Base-by-base conservation (phyloP, 2,113 vertebrate species). In the Microcebus ravelobensis region DNA sequence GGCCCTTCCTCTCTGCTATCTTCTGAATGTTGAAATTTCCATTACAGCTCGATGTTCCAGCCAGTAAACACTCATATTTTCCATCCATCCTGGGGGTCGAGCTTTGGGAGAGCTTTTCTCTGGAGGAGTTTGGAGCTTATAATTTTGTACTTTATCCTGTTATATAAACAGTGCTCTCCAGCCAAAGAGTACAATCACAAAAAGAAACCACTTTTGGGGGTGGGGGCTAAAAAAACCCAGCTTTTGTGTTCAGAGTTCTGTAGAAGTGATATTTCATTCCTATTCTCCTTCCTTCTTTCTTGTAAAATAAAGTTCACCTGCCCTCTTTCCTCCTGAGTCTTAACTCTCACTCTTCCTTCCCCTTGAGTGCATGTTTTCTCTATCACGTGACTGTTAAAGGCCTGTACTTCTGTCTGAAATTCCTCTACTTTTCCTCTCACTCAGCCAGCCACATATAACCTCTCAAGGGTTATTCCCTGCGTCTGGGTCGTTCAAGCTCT, bases 81-180 rank as follows among this genome's bases (percentile, higher is more conserved):
- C 97, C 95, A 90, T 97, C 91, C 23, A 96, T 97, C 57, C 95
- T 12, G 0, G 98, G 97, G 95, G 94, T 98, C 96, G 52, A 93
- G 74, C 95, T 98, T 97, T 97, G 97, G 93, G 93, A 98, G 97
- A 96, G 74, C 93, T 98, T 96, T 98, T 83, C 96, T 98, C 95
- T 89, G 90, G 91, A 96, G 95, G 84, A 98, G 74, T 86, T 89
- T 92, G 82, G 17, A 39, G 65, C 91, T 98, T 90, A 94, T 96
- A 97, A 96, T 98, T 97, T 95, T 91, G 71, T 98, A 87, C 95
- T 98, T 98, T 95, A 71, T 97, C 74, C 90, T 97, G 74, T 97
- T 97, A 95, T 97, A 80, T 95, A 97, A 98, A 92, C 76, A 96
- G 70, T 80, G 88, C 80, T 97, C 86, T 89, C 93, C 52, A 97